Conservation (phyloP, 2,797 vertebrate genomes). For the Peromyscus nudipes region DNA sequence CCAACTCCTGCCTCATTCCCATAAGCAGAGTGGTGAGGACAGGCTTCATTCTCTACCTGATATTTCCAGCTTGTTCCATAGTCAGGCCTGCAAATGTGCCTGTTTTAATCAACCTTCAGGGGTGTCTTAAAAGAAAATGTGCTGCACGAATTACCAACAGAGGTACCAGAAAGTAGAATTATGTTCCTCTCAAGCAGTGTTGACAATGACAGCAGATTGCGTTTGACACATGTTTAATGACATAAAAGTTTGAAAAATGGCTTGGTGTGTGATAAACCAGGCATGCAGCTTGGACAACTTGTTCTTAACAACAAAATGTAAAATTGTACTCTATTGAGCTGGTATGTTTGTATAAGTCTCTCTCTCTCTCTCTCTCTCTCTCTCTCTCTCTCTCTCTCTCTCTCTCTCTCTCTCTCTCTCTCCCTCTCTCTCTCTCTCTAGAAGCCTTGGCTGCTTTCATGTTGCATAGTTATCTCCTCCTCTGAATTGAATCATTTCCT, state of each 20-base stretch:
- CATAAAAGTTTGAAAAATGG: slow-evolving; percentile 64
- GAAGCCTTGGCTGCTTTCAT: background rate
- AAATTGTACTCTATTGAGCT: background rate
- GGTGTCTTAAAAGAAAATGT: slow-evolving; percentile 53
- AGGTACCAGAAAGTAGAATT: slow-evolving; percentile 5
- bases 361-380: no score
- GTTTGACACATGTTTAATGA: slow-evolving; percentile 65
- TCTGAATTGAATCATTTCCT: background rate
- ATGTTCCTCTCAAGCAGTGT: slow-evolving; percentile 26
- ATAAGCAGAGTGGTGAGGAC: background rate
- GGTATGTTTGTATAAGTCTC: background rate
- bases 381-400: no score
- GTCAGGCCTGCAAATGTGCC: background rate
- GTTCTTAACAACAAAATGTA: slow-evolving; percentile 7
- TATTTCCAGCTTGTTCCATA: slow-evolving; percentile 10
- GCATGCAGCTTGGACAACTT: background rate
- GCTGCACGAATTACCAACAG: background rate
- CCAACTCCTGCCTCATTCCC: background rate
- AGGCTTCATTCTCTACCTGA: background rate
- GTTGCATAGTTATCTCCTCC: background rate
- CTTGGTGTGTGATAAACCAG: slow-evolving; percentile 49
- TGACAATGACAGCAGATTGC: slow-evolving; percentile 53
- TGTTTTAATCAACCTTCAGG: slow-evolving; percentile 55
- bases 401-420: no score
- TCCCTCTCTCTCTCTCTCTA: no score